Evolutionary conservation across 2,113 vertebrate genomes (phyloP).

Genomic region (Formicarius rufipectus): DNA sequence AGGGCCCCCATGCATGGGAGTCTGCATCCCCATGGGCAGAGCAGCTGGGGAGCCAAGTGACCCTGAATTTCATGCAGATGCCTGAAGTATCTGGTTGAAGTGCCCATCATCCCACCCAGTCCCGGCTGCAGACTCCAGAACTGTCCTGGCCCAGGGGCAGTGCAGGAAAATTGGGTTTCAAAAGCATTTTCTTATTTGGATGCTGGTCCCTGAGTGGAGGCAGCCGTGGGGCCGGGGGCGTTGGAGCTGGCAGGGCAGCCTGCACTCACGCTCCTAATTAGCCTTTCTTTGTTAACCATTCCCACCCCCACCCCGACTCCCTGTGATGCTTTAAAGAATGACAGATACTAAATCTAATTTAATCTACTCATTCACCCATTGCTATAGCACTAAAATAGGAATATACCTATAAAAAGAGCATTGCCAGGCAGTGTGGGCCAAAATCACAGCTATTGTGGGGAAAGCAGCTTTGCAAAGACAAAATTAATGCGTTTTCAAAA

Average conservation of each 20-base stretch:
- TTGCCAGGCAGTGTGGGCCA: conserved; percentile 46
- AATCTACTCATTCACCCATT: conserved; percentile 58
- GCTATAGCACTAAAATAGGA: conserved; percentile 45
- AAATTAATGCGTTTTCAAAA: conserved; percentile 45
- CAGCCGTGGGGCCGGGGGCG: accelerated
- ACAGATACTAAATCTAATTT: conserved; percentile 52
- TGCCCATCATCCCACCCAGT: accelerated
- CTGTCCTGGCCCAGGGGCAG: not conserved
- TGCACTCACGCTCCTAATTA: not conserved
- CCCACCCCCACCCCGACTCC: not conserved
- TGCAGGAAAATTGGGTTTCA: accelerated
- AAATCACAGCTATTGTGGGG: conserved; percentile 47
- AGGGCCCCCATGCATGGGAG: not conserved
- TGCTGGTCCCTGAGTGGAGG: not conserved
- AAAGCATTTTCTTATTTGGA: not conserved
- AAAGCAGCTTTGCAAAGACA: conserved; percentile 34
- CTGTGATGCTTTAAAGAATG: conserved; percentile 12
- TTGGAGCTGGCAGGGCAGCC: not conserved
- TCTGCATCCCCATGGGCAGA: not conserved
- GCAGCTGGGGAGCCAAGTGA: not conserved
- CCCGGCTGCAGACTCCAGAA: not conserved
- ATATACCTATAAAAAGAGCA: conserved; percentile 62
- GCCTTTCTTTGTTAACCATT: not conserved
- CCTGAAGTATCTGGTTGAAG: not conserved
- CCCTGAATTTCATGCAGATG: not conserved